These are phyloP conservation scores for Euborellia annulipes DNA, from an alignment of 1,140 invertebrate species.

Conservation along the genomic window DNA sequence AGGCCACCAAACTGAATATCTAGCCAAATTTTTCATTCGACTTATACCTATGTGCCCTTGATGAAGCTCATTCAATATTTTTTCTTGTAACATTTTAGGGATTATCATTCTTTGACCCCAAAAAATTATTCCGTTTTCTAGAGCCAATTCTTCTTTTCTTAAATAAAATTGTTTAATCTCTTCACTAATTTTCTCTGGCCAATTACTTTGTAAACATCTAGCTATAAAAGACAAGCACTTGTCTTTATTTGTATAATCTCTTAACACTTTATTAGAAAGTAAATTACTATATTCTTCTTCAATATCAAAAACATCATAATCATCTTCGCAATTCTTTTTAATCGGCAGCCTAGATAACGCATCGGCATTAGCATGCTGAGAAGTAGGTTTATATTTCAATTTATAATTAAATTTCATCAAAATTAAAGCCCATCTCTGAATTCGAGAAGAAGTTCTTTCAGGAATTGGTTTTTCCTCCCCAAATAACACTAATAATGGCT, in stretches of 20 bases:
- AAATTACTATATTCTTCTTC: neutral
- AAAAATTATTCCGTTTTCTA: conserved; percentile 10
- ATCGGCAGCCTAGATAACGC: conserved; percentile 19
- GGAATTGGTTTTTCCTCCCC: conserved; percentile 21
- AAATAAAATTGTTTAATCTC: neutral
- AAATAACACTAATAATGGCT: conserved; percentile 30
- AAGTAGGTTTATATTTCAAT: conserved; percentile 19
- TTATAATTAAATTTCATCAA: conserved; percentile 23
- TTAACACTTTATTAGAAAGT: conserved; percentile 5
- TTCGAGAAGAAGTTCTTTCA: conserved; percentile 18
- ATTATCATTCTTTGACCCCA: conserved; percentile 8
- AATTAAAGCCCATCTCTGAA: conserved; percentile 24
- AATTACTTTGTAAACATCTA: neutral
- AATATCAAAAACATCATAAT: conserved; percentile 3
- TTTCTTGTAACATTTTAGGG: neutral
- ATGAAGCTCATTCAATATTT: conserved; percentile 8
- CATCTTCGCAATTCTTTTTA: neutral
- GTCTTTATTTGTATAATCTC: neutral
- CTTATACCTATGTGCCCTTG: conserved; percentile 6
- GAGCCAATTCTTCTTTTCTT: conserved; percentile 3
- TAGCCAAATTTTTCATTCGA: conserved; percentile 9
- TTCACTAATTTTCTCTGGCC: too few species aligned
- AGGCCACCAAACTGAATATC: conserved; percentile 12
- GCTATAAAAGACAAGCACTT: neutral
- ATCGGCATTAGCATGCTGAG: conserved; percentile 19